Conservation (phyloP, 2,888 invertebrate genomes). For the Globia sparganii region DNA sequence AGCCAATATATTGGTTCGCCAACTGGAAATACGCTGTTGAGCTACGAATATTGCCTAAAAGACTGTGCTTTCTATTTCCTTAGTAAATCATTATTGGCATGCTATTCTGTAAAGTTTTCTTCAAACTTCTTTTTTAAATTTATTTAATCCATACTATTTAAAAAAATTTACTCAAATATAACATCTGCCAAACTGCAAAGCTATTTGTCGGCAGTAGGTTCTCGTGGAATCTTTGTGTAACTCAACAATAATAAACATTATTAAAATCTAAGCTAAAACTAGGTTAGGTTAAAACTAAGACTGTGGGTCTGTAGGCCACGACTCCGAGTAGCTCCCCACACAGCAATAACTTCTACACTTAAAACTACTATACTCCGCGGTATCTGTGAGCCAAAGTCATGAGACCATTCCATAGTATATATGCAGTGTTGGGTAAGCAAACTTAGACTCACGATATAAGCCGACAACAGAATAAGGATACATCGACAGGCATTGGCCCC, state of each 20-base stretch:
- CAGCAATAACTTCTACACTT: neutral
- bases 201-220: neutral
- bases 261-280: neutral
- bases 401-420: neutral
- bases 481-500: neutral
- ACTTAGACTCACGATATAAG: neutral
- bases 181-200: neutral
- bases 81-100: no score
- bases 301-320: no score
- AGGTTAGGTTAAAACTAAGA: neutral
- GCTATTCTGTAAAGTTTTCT: neutral
- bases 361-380: no score
- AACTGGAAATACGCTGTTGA: neutral
- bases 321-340: neutral
- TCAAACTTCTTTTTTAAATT: neutral
- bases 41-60: neutral
- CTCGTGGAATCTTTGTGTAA: neutral
- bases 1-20: slow-evolving; percentile 13
- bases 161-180: neutral
- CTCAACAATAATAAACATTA: neutral
- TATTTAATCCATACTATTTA: neutral
- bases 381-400: neutral
- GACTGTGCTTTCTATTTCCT: neutral
- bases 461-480: neutral
- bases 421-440: neutral